Base-by-base conservation (phyloP, 2,888 invertebrate genomes). In the Gymnocheta viridis region DNA sequence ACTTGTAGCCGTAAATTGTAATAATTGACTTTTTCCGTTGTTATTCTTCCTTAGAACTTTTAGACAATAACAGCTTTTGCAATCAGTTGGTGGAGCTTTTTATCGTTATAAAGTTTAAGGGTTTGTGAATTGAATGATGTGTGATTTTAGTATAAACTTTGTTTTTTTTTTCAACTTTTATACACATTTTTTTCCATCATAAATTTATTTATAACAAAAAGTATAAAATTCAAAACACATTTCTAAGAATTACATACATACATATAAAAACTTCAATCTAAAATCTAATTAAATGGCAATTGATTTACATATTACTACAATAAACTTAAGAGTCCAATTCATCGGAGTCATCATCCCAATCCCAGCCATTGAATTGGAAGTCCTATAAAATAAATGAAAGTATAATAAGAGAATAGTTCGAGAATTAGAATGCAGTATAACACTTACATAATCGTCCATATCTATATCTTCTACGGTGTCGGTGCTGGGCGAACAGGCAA, bases 401-500 rank as follows among this genome's bases (percentile, higher is more conserved):
- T 6, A 29, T 4, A 6, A n/a, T 17, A 19, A 4, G 4, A 10
- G 7, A 41, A 62, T 35, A 17, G 19, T 44, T 24, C 12, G 24
- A 29, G 10, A 4, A 12, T 60, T 24, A 19, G 7, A 14, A 32
- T 1, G 19, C 7, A n/a, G 9, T 2, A n/a, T 10, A 10, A 38
- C 35, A 89, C 91, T 88, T 83, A 91, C 91, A 85, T 91, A 91
- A 81, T 91, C 90, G 19, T 89, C 91, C 35, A 89, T 82, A 60
- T 78, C 87, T 56, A 72, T 80, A 70, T 88, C 88, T 51, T 89
- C 89, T 38, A 87, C 86, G 9, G 91, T 88, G 22, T 88, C 49
- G 4, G 87, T 82, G 88, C 95, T 95, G 0, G 94, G 94, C 80
- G 94, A 93, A 87, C 96, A 95, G 85, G 94, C 94, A 92, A 95